phyloP scores from a whole-genome alignment of 2,888 invertebrate species.

The Hirtodrosophila duncani region DNA sequence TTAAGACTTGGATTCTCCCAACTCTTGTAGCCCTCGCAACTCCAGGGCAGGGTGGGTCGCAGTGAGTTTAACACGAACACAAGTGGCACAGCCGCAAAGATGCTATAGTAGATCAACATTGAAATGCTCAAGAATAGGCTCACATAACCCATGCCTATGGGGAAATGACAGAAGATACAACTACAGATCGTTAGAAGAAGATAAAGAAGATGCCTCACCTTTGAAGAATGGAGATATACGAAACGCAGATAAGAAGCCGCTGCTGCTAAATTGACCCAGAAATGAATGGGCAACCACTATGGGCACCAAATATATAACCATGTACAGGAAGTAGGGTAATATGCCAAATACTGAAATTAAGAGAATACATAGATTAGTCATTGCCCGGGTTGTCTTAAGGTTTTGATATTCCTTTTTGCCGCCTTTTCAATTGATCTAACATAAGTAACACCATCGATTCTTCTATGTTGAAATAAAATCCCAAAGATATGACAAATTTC shows the following conservation, averaged over 20 bases:
- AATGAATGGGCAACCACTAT: conserved; percentile 91
- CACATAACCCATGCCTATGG: conserved; percentile 90
- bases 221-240: conserved; percentile 90
- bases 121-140: conserved; percentile 87
- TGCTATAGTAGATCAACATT: conserved; percentile 88
- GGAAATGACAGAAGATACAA: background rate
- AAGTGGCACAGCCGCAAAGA: conserved; percentile 89
- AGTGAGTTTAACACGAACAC: conserved; percentile 87
- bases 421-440: no score
- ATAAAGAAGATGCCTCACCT: conserved; percentile 80
- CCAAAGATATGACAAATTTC: no score
- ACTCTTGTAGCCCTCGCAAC: conserved; percentile 81
- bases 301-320: conserved; percentile 89
- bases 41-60: conserved; percentile 86
- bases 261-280: conserved; percentile 91
- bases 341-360: conserved; percentile 55
- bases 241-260: conserved; percentile 89
- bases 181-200: background rate
- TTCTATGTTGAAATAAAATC: no score
- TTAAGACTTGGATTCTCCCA: no score
- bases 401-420: no score
- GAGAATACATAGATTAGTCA: conserved; percentile 1
- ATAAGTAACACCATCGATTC: no score
- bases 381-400: no score
- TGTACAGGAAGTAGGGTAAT: conserved; percentile 60